These are phyloP conservation scores for Rhopalosiphum maidis DNA, from an alignment of 1,140 invertebrate species.

Conservation along the genomic window DNA sequence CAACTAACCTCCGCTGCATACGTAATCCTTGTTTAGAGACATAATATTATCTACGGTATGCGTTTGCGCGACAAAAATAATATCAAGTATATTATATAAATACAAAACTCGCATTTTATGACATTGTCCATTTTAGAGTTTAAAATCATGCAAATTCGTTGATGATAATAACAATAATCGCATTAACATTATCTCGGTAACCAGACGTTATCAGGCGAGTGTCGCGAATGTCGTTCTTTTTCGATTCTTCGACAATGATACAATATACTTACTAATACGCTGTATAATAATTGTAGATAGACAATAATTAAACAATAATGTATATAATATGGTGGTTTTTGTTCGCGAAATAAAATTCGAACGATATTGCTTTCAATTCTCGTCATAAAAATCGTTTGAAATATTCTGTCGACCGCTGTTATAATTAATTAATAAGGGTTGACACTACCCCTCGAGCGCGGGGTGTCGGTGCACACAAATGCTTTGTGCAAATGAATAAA, in stretches of 20 bases:
- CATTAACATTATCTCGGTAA: background rate
- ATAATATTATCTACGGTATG: too few relatives aligned
- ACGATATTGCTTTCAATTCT: background rate
- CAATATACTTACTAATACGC: background rate
- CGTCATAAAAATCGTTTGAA: background rate
- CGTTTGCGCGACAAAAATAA: too few relatives aligned
- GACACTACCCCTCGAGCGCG: background rate
- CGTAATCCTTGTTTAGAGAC: too few relatives aligned
- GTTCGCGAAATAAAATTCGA: background rate
- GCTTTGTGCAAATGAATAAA: background rate
- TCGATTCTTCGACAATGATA: background rate
- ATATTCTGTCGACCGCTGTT: background rate
- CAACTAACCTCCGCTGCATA: too few relatives aligned
- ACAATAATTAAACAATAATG: background rate
- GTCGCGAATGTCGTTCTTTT: background rate
- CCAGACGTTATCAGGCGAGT: background rate
- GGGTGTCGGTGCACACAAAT: background rate
- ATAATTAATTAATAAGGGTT: conserved; percentile 17
- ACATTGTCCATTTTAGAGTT: background rate
- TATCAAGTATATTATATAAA: background rate
- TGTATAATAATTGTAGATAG: background rate
- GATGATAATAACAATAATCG: background rate
- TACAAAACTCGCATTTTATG: background rate
- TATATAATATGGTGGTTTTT: background rate
- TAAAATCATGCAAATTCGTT: background rate